phyloP scores from a whole-genome alignment of 2,888 invertebrate species.

The Cyaniris semiargus region DNA sequence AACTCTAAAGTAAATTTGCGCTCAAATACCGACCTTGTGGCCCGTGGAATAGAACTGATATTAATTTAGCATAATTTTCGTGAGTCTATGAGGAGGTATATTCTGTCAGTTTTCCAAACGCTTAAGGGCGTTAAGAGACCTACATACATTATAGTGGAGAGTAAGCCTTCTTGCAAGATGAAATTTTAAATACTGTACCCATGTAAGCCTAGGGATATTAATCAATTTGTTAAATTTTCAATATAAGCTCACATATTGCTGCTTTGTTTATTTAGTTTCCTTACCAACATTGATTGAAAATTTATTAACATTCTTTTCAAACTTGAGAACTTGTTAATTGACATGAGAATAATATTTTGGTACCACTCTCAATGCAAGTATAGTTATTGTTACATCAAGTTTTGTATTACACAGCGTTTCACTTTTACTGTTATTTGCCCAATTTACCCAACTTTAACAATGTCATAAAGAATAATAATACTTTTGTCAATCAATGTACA shows the following conservation, averaged over 20 bases:
- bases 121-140: slow-evolving; percentile 47
- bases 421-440: neutral
- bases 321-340: neutral
- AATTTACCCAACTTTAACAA: too few relatives aligned
- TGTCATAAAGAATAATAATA: too few relatives aligned
- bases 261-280: neutral
- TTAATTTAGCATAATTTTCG: neutral
- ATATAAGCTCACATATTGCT: neutral
- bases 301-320: neutral
- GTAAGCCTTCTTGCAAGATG: slow-evolving; percentile 56
- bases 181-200: slow-evolving; percentile 61
- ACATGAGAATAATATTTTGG: neutral
- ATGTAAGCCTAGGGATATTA: slow-evolving; percentile 52
- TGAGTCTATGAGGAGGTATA: slow-evolving; percentile 32
- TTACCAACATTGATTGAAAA: neutral
- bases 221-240: slow-evolving; percentile 54
- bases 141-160: slow-evolving; percentile 61
- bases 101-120: slow-evolving; percentile 38
- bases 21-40: neutral
- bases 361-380: neutral
- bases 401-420: neutral
- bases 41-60: neutral
- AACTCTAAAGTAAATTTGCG: slow-evolving; percentile 13
- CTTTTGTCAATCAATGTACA: too few relatives aligned
- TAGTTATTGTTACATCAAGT: neutral